Evolutionary conservation across 2,113 vertebrate genomes (phyloP).

Genomic region (Eurystomus gularis): DNA sequence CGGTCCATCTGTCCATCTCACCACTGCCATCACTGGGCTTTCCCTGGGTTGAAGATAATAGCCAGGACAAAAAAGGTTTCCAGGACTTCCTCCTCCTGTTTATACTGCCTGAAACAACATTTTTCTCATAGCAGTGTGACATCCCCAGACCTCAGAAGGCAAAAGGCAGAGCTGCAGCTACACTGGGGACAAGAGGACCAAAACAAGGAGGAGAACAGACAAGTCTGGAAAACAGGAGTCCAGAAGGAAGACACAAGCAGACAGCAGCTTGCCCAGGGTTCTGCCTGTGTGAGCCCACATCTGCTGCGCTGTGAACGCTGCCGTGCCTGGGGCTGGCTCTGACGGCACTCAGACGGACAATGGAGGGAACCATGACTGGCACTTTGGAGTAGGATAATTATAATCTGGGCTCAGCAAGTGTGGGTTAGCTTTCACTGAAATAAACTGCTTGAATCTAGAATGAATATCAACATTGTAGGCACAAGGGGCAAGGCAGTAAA

Average conservation of each 20-base stretch:
- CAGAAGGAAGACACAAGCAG: neutral
- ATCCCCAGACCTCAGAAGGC: neutral
- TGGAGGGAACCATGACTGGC: constrained; percentile 28
- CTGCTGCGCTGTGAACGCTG: neutral
- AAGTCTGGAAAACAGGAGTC: neutral
- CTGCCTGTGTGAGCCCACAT: neutral
- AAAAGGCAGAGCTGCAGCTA: neutral
- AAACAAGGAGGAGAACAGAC: neutral
- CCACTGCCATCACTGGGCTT: neutral
- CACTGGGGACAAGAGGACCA: neutral
- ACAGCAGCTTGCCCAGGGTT: neutral
- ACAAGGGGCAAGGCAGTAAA: constrained; percentile 75
- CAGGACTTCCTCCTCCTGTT: neutral
- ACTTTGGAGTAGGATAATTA: constrained; percentile 71
- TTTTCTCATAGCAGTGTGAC: neutral
- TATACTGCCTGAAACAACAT: neutral
- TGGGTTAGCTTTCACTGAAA: constrained; percentile 76
- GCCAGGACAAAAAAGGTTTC: neutral
- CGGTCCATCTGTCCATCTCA: neutral
- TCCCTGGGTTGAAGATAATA: neutral
- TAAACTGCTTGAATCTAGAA: constrained; percentile 70
- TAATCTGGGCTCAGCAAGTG: constrained; percentile 70
- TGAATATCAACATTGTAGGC: constrained; percentile 76
- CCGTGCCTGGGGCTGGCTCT: neutral
- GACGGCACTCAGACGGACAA: constrained; percentile 1